These are phyloP conservation scores for Bubalus kerabau DNA, from an alignment of 2,113 vertebrate species.

Conservation along the genomic window DNA sequence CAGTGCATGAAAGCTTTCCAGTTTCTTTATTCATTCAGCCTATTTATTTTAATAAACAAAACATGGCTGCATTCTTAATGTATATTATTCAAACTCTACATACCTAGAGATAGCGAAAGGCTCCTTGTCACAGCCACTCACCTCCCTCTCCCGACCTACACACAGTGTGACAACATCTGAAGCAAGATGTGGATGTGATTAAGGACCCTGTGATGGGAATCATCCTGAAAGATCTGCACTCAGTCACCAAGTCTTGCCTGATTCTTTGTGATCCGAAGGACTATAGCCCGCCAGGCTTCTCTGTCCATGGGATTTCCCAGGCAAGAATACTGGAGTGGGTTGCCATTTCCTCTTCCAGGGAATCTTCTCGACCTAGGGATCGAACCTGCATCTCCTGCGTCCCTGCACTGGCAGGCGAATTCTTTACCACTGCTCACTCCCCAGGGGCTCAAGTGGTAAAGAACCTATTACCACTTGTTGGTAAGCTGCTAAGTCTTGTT, in stretches of 20 bases:
- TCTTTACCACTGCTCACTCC: neutral
- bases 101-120: fast-evolving
- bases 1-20: fast-evolving
- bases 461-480: neutral
- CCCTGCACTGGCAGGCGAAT: neutral
- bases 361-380: neutral
- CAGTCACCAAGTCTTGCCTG: neutral
- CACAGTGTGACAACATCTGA: neutral
- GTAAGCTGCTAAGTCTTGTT: neutral
- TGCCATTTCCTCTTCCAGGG: neutral
- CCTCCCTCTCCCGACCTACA: neutral
- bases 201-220: neutral
- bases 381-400: fast-evolving
- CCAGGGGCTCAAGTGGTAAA: neutral
- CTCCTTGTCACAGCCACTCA: fast-evolving
- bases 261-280: neutral
- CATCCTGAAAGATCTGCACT: neutral
- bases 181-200: neutral
- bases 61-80: fast-evolving
- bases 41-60: neutral
- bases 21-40: neutral
- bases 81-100: neutral
- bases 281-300: neutral
- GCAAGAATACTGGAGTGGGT: neutral
- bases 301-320: neutral